Base-by-base conservation (phyloP, 2,797 vertebrate genomes). In the Protonibea diacanthus region DNA sequence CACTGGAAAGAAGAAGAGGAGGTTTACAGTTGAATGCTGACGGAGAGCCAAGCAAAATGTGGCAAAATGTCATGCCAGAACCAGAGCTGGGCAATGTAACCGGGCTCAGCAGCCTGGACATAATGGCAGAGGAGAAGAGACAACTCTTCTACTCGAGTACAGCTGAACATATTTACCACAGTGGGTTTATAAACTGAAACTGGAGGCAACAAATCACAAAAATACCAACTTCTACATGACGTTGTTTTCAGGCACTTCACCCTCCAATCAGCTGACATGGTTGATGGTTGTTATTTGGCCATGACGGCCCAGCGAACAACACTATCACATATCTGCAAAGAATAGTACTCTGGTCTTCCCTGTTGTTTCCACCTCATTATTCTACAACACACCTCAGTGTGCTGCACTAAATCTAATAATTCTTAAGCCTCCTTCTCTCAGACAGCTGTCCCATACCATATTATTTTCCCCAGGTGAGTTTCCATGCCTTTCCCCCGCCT, bases 401-500 rank as follows among this genome's bases (percentile, higher is more conserved):
- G 52, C 65, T 44, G 13, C 47, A 52, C 29, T 63, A 49, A 71
- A 86, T 64, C 33, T 56, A 71, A 82, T 73, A 59, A 71, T 58
- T n/a, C 56, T 15, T 27, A 53, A 53, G 40, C 53, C 27, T 33
- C 13, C 23, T 21, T 18, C 42, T 57, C 65, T 71, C 60, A 27
- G 66, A 64, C 75, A 66, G 21, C 15, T 80, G 69, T 81, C 64
- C 59, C 45, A 18, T 42, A 49, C 20, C n/a, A 47, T 71, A 59
- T 76, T 56, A 62, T 67, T 71, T 40, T 25, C 72, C 38, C 51
- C 21, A 13, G 53, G 51, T 44, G 47, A 45, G 40, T 48, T 38
- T 66, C 8, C 74, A 33, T 42, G n/a, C 63, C 12, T 33, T 56
- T 33, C 29, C 6, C 5, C 45, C 6, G 5, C 23, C 57, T 45